A percentile compares a stretch with the other conserved stretches of the same genome.
phyloP scores from a whole-genome alignment of 1,140 invertebrate species.

The Drosophila jambulina region DNA sequence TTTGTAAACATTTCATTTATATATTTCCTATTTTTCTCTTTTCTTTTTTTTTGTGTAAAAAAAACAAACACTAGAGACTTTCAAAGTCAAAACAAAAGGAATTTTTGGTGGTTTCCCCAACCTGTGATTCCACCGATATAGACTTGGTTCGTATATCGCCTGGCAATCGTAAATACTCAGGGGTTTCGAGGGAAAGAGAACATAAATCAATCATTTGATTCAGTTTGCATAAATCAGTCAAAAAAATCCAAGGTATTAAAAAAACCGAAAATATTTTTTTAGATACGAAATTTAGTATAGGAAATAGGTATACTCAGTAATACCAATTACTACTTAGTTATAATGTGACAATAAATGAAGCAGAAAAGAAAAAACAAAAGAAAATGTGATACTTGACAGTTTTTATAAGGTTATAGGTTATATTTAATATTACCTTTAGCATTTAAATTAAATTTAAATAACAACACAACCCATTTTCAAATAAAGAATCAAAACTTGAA shows the following conservation, averaged over 20 bases:
- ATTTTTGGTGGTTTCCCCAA: not conserved
- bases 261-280: too few species aligned
- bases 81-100: not conserved
- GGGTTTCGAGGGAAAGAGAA: not conserved
- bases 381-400: not conserved
- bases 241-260: not conserved
- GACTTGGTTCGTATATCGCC: not conserved
- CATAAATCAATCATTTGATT: not conserved
- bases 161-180: not conserved
- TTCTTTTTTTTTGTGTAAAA: not conserved
- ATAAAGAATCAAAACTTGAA: slow-evolving; percentile 8
- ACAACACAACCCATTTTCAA: not conserved
- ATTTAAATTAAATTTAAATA: not conserved
- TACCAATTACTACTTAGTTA: not conserved
- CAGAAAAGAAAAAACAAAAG: not conserved
- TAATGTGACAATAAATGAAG: not conserved
- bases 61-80: not conserved
- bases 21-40: not conserved
- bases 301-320: not conserved
- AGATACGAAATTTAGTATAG: too few species aligned
- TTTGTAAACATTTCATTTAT: slow-evolving; percentile 9
- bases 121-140: not conserved
- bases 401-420: not conserved
- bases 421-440: not conserved
- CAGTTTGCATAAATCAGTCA: not conserved